These are phyloP conservation scores for Byasa hedistus DNA, from an alignment of 2,888 invertebrate genomes.

Conservation along the genomic window DNA sequence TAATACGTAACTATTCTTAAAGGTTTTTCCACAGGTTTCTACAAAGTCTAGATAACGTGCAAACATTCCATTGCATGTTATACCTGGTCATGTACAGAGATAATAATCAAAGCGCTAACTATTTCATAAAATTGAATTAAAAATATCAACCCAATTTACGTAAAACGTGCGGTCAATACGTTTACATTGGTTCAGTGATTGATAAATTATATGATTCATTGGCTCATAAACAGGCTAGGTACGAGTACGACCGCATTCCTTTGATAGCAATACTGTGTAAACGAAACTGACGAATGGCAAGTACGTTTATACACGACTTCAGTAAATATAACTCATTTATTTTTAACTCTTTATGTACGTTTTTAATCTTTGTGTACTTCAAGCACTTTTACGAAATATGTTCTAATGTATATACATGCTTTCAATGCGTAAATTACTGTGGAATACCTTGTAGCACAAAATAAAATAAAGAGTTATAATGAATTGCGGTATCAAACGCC, in stretches of 20 bases:
- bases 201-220: slow-evolving; percentile 72
- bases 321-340: too few relatives aligned
- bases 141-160: slow-evolving; percentile 13
- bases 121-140: neutral
- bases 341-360: too few relatives aligned
- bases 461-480: too few relatives aligned
- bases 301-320: neutral
- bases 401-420: too few relatives aligned
- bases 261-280: slow-evolving; percentile 57
- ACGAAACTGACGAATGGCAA: slow-evolving; percentile 35
- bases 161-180: slow-evolving; percentile 36
- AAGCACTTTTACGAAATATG: too few relatives aligned
- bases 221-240: slow-evolving; percentile 54
- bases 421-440: neutral
- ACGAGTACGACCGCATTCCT: slow-evolving; percentile 69
- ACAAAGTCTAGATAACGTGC: too few relatives aligned
- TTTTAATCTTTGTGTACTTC: neutral
- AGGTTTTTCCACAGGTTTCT: too few relatives aligned
- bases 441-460: too few relatives aligned
- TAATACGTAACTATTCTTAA: too few relatives aligned
- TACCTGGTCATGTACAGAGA: neutral
- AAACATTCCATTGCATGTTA: neutral
- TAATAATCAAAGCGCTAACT: neutral
- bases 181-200: slow-evolving; percentile 47
- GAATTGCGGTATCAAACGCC: too few relatives aligned